phyloP scores from a whole-genome alignment of 2,888 invertebrate species.

The Paralinhomoeus sp. region DNA sequence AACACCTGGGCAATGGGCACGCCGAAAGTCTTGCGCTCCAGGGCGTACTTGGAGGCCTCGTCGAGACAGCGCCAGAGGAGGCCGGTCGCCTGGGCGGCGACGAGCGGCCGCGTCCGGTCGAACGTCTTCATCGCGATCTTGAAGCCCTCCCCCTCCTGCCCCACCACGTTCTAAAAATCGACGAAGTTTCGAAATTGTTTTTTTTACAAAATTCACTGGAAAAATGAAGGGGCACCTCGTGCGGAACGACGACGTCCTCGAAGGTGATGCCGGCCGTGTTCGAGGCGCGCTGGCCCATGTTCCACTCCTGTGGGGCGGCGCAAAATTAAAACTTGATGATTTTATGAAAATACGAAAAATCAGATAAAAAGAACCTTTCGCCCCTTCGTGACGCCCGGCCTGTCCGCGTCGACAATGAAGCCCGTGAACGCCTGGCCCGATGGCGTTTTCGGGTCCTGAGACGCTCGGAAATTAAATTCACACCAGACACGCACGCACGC shows the following conservation, averaged over 20 bases:
- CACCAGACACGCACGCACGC: too few species aligned
- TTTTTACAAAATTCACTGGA: too few species aligned
- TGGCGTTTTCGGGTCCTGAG: slow-evolving; percentile 68
- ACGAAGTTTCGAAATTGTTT: too few species aligned
- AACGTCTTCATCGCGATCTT: slow-evolving; percentile 92
- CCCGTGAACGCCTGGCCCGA: slow-evolving; percentile 82
- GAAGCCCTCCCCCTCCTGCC: slow-evolving; percentile 74
- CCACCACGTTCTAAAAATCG: slow-evolving; percentile 47
- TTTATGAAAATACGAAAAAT: background rate
- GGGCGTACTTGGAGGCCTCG: slow-evolving; percentile 69
- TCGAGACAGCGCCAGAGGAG: slow-evolving; percentile 68
- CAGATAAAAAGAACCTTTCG: slow-evolving; percentile 54
- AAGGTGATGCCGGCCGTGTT: slow-evolving; percentile 73
- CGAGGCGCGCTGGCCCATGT: slow-evolving; percentile 84
- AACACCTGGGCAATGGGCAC: slow-evolving; percentile 34
- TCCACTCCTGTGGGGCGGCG: slow-evolving; percentile 40
- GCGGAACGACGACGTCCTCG: slow-evolving; percentile 82
- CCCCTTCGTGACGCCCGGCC: slow-evolving; percentile 61
- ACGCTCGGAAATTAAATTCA: too few species aligned
- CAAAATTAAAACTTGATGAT: slow-evolving; percentile 12
- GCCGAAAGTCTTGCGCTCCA: slow-evolving; percentile 81
- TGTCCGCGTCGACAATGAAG: slow-evolving; percentile 77
- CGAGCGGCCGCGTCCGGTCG: slow-evolving; percentile 71
- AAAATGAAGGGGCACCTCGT: slow-evolving; percentile 43
- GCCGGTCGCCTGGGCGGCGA: slow-evolving; percentile 66